Conservation (phyloP, 2,113 vertebrate genomes). For the Pipa parva region DNA sequence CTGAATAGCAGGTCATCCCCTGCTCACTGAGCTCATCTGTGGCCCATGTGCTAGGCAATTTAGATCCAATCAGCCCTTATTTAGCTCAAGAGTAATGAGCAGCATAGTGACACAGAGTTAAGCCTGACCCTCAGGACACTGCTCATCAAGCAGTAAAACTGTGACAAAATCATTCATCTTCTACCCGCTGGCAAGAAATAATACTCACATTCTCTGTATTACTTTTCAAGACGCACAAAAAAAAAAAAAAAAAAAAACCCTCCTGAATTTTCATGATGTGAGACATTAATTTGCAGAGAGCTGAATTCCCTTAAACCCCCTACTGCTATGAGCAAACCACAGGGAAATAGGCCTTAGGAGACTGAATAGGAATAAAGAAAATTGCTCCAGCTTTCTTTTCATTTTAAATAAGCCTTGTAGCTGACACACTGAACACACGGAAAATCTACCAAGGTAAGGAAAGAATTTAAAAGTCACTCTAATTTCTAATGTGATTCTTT, state of each 20-base stretch:
- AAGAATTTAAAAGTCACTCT: slow-evolving; percentile 48
- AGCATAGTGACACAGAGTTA: slow-evolving; percentile 86
- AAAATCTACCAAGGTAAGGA: slow-evolving; percentile 69
- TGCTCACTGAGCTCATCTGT: slow-evolving; percentile 82
- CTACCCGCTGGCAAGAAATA: slow-evolving; percentile 85
- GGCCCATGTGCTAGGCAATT: slow-evolving; percentile 83
- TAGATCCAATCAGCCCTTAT: slow-evolving; percentile 87
- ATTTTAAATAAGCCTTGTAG: slow-evolving; percentile 84
- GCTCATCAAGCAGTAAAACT: slow-evolving; percentile 87
- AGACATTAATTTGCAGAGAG: slow-evolving; percentile 85
- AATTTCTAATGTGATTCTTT: slow-evolving; percentile 53
- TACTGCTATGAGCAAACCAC: slow-evolving; percentile 79
- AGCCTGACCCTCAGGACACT: slow-evolving; percentile 85
- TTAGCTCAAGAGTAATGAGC: slow-evolving; percentile 89
- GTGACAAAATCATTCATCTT: slow-evolving; percentile 88
- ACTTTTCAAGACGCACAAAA: slow-evolving; percentile 74
- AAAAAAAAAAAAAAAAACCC: slow-evolving; percentile 58
- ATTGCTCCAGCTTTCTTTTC: slow-evolving; percentile 82
- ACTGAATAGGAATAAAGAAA: slow-evolving; percentile 82
- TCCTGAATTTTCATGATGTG: slow-evolving; percentile 83
- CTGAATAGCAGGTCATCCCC: slow-evolving; percentile 84
- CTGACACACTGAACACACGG: slow-evolving; percentile 74
- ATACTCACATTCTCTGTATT: slow-evolving; percentile 82
- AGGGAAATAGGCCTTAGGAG: slow-evolving; percentile 79
- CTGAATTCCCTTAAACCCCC: slow-evolving; percentile 83